These are phyloP conservation scores for Brachionichthys hirsutus DNA, from an alignment of 2,113 vertebrate species.

Conservation along the genomic window DNA sequence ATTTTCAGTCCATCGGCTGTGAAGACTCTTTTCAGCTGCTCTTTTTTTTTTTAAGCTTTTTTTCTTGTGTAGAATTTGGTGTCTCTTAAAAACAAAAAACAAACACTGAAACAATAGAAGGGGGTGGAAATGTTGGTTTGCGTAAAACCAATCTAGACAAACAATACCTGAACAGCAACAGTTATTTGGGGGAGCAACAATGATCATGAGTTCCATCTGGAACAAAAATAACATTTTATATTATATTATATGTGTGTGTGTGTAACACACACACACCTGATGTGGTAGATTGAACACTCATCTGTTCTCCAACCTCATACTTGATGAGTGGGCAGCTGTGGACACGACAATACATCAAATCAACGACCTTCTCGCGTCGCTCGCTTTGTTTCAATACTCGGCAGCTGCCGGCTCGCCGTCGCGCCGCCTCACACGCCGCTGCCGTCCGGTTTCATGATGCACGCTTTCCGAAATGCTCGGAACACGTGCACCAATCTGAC, in stretches of 20 bases:
- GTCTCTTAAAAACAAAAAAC: too few relatives aligned
- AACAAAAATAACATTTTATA: too few relatives aligned
- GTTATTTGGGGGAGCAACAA: too few relatives aligned
- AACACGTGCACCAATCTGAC: neutral
- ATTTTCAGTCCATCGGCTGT: conserved; percentile 14
- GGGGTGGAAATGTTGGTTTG: too few relatives aligned
- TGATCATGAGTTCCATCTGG: too few relatives aligned
- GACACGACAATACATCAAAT: conserved; percentile 20
- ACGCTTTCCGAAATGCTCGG: neutral
- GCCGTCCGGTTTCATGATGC: neutral
- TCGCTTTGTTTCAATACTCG: conserved; percentile 1
- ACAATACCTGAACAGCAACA: too few relatives aligned
- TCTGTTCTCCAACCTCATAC: neutral
- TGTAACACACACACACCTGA: neutral
- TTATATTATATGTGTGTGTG: too few relatives aligned
- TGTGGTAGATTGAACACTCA: conserved; percentile 13
- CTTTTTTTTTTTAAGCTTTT: too few relatives aligned
- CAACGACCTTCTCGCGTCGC: neutral
- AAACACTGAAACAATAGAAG: too few relatives aligned
- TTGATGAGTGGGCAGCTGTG: conserved; percentile 37
- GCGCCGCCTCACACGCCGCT: conserved; percentile 1
- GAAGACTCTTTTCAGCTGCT: neutral
- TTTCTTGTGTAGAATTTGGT: too few relatives aligned
- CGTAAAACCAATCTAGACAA: too few relatives aligned
- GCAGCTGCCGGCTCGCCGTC: conserved; percentile 27